phyloP scores from a whole-genome alignment of 1,140 invertebrate species.

The Drosophila sturtevanti region DNA sequence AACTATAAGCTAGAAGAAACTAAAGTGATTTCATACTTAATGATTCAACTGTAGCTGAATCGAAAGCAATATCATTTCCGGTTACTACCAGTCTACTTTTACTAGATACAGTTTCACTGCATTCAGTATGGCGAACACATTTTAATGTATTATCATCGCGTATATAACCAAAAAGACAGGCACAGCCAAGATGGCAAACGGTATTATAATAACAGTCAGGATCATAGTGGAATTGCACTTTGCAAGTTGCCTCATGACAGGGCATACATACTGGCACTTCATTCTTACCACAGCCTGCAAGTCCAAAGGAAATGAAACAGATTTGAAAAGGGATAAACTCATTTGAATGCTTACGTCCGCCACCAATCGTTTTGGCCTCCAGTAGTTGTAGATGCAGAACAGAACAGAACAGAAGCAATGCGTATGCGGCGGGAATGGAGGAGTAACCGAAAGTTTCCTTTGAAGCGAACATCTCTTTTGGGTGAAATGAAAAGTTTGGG shows the following conservation, averaged over 20 bases:
- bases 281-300: slow-evolving; percentile 49
- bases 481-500: not conserved
- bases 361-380: not conserved
- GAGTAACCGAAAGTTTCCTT: slow-evolving; percentile 6
- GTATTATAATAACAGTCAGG: not conserved
- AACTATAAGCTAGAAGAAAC: not conserved
- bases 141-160: slow-evolving; percentile 27
- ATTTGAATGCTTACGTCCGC: slow-evolving; percentile 38
- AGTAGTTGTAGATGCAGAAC: not conserved
- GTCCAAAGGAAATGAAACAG: not conserved
- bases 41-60: not conserved
- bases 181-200: slow-evolving; percentile 42
- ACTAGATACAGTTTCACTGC: not conserved
- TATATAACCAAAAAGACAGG: slow-evolving; percentile 49
- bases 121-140: slow-evolving; percentile 31
- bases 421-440: not conserved
- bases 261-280: slow-evolving; percentile 42
- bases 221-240: not conserved
- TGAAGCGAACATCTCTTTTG: slow-evolving; percentile 11
- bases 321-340: not conserved
- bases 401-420: not conserved
- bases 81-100: not conserved
- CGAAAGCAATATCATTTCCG: not conserved
- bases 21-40: slow-evolving; percentile 3
- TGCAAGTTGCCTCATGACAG: slow-evolving; percentile 42